Evolutionary conservation across 2,888 invertebrate species (phyloP).

Genomic region (Cataglyphis cursor): DNA sequence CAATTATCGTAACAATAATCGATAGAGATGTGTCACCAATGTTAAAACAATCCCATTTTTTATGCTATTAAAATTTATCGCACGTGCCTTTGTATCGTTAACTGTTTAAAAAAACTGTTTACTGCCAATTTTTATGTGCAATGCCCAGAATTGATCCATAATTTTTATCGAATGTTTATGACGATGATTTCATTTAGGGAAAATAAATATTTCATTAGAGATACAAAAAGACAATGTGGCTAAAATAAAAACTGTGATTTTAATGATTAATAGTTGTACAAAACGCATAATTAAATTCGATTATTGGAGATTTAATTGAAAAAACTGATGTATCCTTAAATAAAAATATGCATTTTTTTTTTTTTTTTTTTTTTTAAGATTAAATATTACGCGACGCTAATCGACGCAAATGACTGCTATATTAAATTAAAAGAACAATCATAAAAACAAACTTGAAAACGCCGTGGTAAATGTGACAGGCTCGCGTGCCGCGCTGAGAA

Average conservation of each 20-base stretch:
- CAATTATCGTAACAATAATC: constrained; percentile 16
- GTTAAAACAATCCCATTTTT: neutral
- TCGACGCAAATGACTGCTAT: constrained; percentile 20
- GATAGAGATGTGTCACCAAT: neutral
- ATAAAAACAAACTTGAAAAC: constrained; percentile 41
- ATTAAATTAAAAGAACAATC: constrained; percentile 47
- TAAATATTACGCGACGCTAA: constrained; percentile 47
- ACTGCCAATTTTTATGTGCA: neutral
- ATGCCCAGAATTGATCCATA: neutral
- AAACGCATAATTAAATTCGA: neutral
- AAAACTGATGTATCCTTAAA: constrained; percentile 1
- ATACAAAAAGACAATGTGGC: neutral
- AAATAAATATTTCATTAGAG: constrained; percentile 5
- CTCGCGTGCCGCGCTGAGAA: constrained; percentile 40
- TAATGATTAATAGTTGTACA: neutral
- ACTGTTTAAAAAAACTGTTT: neutral
- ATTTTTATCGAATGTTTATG: neutral
- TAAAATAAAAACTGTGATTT: constrained; percentile 10
- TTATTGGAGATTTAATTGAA: neutral
- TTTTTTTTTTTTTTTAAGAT: neutral
- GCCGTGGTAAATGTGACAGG: constrained; percentile 32
- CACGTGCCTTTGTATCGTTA: neutral
- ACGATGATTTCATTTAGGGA: neutral
- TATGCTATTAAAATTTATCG: constrained; percentile 6
- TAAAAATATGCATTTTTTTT: neutral